Percentiles rank a stretch among this genome's conserved stretches.
phyloP scores from a whole-genome alignment of 2,113 vertebrate genomes.

The Mesitornis unicolor region DNA sequence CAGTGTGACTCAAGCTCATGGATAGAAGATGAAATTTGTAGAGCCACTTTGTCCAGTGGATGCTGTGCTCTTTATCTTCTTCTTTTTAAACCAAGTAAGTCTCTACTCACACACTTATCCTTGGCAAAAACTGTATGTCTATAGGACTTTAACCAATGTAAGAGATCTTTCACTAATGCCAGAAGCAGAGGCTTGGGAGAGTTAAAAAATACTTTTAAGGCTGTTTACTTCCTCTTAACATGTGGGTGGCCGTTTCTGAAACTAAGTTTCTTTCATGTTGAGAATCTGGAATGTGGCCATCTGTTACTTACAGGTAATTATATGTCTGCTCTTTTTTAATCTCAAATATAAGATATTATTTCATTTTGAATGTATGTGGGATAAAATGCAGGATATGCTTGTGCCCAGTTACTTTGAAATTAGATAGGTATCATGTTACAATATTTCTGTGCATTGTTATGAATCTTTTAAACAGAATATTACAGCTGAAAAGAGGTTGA shows the following conservation, averaged over 20 bases:
- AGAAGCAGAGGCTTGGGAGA: background rate
- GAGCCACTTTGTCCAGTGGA: background rate
- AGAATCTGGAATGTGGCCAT: background rate
- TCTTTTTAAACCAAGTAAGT: background rate
- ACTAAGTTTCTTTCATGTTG: background rate
- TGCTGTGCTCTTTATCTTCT: background rate
- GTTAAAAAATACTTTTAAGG: background rate
- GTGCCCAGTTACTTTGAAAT: background rate
- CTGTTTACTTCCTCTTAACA: background rate
- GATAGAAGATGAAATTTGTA: background rate
- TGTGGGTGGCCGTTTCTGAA: background rate
- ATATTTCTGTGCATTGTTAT: background rate
- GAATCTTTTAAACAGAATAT: background rate
- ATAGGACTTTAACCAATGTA: background rate
- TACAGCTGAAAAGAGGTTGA: background rate
- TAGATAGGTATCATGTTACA: background rate
- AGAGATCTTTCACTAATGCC: background rate
- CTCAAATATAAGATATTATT: background rate
- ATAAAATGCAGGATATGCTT: background rate
- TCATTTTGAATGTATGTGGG: background rate
- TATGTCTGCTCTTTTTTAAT: background rate
- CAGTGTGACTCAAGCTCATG: accelerated
- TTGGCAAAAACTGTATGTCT: background rate
- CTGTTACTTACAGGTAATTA: background rate
- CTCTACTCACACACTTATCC: background rate